These are phyloP conservation scores for Pseudorhombus dupliciocellatus DNA, from an alignment of 2,113 vertebrate genomes.

Conservation along the genomic window DNA sequence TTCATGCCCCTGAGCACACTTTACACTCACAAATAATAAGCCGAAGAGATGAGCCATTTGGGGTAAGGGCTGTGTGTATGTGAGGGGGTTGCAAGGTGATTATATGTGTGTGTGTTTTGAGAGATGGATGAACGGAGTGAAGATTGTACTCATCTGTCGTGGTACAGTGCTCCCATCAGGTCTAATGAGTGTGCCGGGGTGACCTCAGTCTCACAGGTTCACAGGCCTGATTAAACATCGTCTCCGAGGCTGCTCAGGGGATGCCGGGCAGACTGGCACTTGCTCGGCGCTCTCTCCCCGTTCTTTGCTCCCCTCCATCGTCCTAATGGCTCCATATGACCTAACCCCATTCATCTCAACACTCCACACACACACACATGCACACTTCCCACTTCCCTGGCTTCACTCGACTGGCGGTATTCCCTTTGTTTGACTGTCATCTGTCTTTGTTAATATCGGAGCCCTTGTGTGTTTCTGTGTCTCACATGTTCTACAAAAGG, in stretches of 20 bases:
- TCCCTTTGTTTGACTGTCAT: slow-evolving; percentile 54
- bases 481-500: slow-evolving; percentile 7
- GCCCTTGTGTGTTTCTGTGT: slow-evolving; percentile 26
- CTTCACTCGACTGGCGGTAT: background rate
- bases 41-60: slow-evolving; percentile 41
- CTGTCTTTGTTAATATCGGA: slow-evolving; percentile 51
- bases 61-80: background rate
- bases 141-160: slow-evolving; percentile 77
- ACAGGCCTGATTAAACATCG: slow-evolving; percentile 80
- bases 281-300: slow-evolving; percentile 30
- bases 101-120: slow-evolving; percentile 75
- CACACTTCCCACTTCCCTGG: background rate
- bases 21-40: slow-evolving; percentile 37
- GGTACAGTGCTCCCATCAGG: slow-evolving; percentile 75
- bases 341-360: slow-evolving; percentile 76
- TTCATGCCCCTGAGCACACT: slow-evolving; percentile 17
- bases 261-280: slow-evolving; percentile 48
- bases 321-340: slow-evolving; percentile 71
- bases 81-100: slow-evolving; percentile 45
- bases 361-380: slow-evolving; percentile 36
- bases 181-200: slow-evolving; percentile 78
- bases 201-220: slow-evolving; percentile 78
- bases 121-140: slow-evolving; percentile 78
- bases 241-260: slow-evolving; percentile 68
- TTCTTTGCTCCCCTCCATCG: slow-evolving; percentile 57